A percentile compares a stretch with the other conserved stretches of the same genome.
Conservation (phyloP, 2,113 vertebrate genomes). For the Gymnarchus niloticus region DNA sequence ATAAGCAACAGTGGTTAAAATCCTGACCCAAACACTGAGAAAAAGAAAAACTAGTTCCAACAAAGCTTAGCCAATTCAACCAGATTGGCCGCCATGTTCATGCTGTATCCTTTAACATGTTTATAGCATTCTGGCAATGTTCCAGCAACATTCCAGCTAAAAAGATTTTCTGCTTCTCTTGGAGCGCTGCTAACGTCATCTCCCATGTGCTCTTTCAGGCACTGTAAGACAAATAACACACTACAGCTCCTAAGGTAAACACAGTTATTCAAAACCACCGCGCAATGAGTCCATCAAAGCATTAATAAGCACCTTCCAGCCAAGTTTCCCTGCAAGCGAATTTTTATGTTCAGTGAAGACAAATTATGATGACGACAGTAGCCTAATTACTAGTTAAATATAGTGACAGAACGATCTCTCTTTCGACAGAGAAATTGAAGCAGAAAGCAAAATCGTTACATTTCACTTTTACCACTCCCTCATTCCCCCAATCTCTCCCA, state of each 20-base stretch:
- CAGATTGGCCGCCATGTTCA: neutral
- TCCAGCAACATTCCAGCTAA: neutral
- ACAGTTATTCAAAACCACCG: slow-evolving; percentile 24
- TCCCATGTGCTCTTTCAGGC: neutral
- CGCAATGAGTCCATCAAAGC: slow-evolving; percentile 23
- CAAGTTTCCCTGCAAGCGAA: slow-evolving; percentile 44
- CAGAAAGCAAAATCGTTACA: neutral
- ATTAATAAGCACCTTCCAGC: slow-evolving; percentile 53
- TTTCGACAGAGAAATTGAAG: neutral
- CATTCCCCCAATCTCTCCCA: neutral
- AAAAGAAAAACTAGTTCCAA: no score
- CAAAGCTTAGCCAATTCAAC: no score
- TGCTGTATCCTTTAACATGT: neutral
- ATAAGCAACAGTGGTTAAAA: neutral
- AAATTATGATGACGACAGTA: slow-evolving; percentile 43
- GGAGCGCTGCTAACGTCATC: neutral
- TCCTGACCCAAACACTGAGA: no score
- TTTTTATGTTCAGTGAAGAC: slow-evolving; percentile 44
- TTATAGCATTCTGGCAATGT: neutral
- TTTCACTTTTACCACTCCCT: neutral
- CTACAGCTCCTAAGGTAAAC: slow-evolving; percentile 46
- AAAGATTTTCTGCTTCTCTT: neutral
- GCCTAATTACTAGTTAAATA: slow-evolving; percentile 47
- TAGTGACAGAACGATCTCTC: slow-evolving; percentile 13
- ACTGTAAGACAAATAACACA: slow-evolving; percentile 37